Evolutionary conservation across 2,113 vertebrate species (phyloP).

Genomic region (Rhombomys opimus): DNA sequence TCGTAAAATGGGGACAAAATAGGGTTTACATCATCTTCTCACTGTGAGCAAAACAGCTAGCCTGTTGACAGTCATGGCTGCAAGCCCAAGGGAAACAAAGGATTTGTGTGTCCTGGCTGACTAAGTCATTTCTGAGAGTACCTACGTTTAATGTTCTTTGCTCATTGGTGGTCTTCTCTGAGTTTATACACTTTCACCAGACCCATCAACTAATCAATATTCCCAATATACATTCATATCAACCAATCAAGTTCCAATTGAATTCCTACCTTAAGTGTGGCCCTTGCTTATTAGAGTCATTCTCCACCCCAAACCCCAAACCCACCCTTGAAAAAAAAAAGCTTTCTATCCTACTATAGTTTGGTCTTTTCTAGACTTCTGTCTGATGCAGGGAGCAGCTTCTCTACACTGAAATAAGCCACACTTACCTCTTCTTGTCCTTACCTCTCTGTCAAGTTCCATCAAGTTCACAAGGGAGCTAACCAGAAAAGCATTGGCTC

Average conservation of each 20-base stretch:
- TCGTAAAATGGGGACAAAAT: too few relatives aligned
- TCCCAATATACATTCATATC: neutral
- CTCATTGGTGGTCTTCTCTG: neutral
- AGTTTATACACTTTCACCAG: too few relatives aligned
- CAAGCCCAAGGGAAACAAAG: neutral
- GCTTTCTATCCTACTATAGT: too few relatives aligned
- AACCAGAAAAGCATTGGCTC: neutral
- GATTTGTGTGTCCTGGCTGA: neutral
- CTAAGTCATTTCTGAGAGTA: neutral
- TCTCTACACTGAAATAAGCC: too few relatives aligned
- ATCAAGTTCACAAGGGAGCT: neutral
- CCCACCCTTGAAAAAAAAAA: neutral
- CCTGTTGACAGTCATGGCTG: neutral
- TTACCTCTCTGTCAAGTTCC: neutral
- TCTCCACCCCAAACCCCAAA: neutral
- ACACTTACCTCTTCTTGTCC: neutral
- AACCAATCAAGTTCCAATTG: neutral
- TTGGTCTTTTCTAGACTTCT: neutral
- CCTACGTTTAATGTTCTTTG: neutral
- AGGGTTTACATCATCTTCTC: too few relatives aligned
- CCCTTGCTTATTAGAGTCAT: neutral
- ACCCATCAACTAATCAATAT: too few relatives aligned
- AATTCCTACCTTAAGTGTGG: too few relatives aligned
- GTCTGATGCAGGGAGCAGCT: neutral
- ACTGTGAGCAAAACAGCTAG: neutral